Evolutionary conservation across 2,113 vertebrate genomes (phyloP), one percentile per base, ranked within the genome.

Genomic region (Cinclus mexicanus): DNA sequence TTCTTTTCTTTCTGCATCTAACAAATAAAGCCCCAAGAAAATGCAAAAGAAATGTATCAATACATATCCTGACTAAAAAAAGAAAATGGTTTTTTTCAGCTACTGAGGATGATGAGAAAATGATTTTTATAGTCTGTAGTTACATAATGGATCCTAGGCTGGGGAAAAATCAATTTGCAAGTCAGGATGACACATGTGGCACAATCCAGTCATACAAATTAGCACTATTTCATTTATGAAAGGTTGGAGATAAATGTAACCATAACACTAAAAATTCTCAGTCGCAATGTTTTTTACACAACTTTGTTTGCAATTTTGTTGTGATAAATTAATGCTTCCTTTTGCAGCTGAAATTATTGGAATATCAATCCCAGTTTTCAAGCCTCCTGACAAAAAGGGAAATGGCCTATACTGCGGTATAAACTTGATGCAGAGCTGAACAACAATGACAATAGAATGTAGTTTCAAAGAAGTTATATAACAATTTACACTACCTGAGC

Each of bases 1-100:
- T 95, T 91, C 95, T 87, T 94, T 95, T 83, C 67, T 82, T 90
- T 97, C 98, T 89, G 93, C 37, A 95, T 84, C 93, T 96, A 93
- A 80, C 63, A 97, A 96, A 98, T 72, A 90, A 94, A 83, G 68
- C 14, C 47, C 39, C 72, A 80, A 64, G 59, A 85, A 88, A 93
- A 94, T 22, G 26, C 14, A 71, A 55, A 68, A 91, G 47, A 95
- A 93, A 97, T 9, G 35, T 39, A 80, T 95, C 77, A 92, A 90
- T 92, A 60, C 15, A 61, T 60, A 52, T 88, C 71, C 19, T 41
- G 9, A 70, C 24, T 14, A 16, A 74, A 42, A 94, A 90, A 35
- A 33, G 4, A 59, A 6, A 6, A 24, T 24, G 17, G 10, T 55
- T 82, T 85, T 59, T 77, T 63, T 61, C 18, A 67, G 39, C 15